These are phyloP conservation scores for Dromius quadrimaculatus DNA, from an alignment of 2,888 invertebrate genomes.

Conservation along the genomic window DNA sequence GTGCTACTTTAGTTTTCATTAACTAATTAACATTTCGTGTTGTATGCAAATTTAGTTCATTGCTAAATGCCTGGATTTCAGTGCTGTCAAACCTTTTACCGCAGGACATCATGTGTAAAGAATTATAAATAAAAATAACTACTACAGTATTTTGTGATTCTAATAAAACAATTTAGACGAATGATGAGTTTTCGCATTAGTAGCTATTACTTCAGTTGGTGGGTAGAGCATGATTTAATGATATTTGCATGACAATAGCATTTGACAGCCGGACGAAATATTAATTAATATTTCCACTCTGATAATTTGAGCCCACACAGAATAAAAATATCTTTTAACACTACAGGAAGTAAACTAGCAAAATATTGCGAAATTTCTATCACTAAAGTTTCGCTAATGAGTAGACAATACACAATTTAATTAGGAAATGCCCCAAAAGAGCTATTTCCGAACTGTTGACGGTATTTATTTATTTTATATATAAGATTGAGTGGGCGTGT, in stretches of 20 bases:
- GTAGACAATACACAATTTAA: no score
- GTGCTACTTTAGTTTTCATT: conserved; percentile 40
- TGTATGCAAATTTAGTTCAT: conserved; percentile 45
- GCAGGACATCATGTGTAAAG: no score
- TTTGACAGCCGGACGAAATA: conserved; percentile 47
- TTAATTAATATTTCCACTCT: conserved; percentile 51
- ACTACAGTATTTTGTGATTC: neutral
- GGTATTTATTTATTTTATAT: no score
- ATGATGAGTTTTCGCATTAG: neutral
- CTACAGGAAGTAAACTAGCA: no score
- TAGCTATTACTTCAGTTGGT: neutral
- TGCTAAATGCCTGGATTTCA: conserved; percentile 13
- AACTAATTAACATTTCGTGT: conserved; percentile 46
- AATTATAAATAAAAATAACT: no score
- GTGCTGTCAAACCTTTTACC: neutral
- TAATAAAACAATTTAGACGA: neutral
- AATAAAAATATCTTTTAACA: no score
- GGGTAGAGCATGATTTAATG: conserved; percentile 3
- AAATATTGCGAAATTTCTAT: no score
- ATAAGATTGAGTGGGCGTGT: no score
- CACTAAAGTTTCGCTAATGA: no score
- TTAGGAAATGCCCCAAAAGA: no score
- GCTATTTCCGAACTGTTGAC: no score
- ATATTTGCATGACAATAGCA: conserved; percentile 32
- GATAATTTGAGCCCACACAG: conserved; percentile 44